Conservation (phyloP, 1,140 invertebrate species). For the Pomacea maculata region DNA sequence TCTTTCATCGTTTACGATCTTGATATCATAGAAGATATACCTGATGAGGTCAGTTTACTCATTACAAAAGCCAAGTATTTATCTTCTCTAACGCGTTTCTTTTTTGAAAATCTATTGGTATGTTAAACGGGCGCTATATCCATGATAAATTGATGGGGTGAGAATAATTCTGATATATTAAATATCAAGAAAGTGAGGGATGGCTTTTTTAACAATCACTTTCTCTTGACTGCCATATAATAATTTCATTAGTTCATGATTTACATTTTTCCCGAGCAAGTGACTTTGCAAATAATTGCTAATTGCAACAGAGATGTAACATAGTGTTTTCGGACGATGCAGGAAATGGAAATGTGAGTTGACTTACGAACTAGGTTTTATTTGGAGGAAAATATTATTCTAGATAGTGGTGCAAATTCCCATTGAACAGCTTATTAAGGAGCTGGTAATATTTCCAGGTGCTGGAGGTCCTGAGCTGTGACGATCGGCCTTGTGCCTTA, state of each 20-base stretch:
- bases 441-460: neutral
- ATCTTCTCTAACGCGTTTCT: neutral
- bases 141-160: neutral
- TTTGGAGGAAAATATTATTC: no score
- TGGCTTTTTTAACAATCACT: neutral
- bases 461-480: conserved; percentile 16
- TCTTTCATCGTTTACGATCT: conserved; percentile 21
- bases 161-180: neutral
- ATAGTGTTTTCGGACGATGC: no score
- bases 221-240: neutral
- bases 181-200: neutral
- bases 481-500: neutral
- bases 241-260: no score
- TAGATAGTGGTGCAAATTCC: no score
- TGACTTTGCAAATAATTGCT: no score
- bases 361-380: no score
- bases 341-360: no score
- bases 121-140: neutral
- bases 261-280: no score
- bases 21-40: conserved; percentile 20
- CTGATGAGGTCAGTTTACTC: conserved; percentile 8
- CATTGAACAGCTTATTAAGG: neutral
- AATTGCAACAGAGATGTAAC: no score
- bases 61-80: neutral
- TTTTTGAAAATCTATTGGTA: neutral